Evolutionary conservation across 2,888 invertebrate species (phyloP).

Genomic region (Ommatoiulus sabulosus): DNA sequence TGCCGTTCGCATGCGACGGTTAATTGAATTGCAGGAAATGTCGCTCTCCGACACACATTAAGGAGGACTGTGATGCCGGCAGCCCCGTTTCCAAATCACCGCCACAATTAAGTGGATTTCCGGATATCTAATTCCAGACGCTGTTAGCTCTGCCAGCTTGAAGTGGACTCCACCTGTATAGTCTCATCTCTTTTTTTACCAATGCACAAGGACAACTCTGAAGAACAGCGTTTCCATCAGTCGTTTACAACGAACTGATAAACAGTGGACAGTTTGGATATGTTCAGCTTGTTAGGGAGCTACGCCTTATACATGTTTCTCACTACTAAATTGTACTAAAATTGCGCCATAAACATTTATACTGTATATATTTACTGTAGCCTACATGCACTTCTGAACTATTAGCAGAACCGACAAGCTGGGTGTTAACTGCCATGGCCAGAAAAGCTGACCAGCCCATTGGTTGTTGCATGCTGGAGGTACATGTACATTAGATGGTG

Average conservation of each 20-base stretch:
- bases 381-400: too few species aligned
- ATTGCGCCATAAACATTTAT: too few species aligned
- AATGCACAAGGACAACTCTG: not conserved
- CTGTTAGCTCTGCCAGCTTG: not conserved
- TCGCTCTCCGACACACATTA: not conserved
- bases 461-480: too few species aligned
- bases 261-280: not conserved
- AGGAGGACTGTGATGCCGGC: not conserved
- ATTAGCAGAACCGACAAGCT: too few species aligned
- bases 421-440: too few species aligned
- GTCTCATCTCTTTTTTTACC: not conserved
- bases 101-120: slow-evolving; percentile 34
- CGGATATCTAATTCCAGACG: slow-evolving; percentile 20
- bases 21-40: not conserved
- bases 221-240: not conserved
- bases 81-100: not conserved
- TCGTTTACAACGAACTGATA: not conserved
- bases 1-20: too few species aligned
- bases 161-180: not conserved
- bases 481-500: too few species aligned
- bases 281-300: too few species aligned
- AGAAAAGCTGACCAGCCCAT: too few species aligned
- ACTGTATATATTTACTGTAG: too few species aligned
- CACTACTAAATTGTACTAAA: too few species aligned
- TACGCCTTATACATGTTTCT: too few species aligned